phyloP scores from a whole-genome alignment of 2,113 vertebrate genomes.

The Hippocampus barbouri region DNA sequence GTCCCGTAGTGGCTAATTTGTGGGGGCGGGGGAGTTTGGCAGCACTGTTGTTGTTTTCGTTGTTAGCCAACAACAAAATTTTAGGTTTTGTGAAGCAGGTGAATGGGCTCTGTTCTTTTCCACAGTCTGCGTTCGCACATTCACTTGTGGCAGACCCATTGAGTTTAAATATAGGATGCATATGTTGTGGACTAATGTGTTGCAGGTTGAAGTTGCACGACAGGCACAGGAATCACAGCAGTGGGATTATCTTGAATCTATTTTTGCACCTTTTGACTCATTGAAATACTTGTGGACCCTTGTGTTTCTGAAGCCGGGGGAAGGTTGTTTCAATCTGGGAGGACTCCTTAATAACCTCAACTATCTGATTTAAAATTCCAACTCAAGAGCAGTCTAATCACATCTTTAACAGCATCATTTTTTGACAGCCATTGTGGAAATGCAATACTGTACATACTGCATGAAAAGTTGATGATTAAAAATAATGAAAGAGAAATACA shows the following conservation, averaged over 20 bases:
- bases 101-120: background rate
- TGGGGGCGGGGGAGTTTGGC: no score
- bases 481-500: no score
- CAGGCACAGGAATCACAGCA: constrained; percentile 52
- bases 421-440: background rate
- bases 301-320: constrained; percentile 17
- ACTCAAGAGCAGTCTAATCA: background rate
- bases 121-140: background rate
- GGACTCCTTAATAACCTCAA: background rate
- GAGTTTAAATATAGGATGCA: constrained; percentile 59
- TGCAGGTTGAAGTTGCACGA: constrained; percentile 28
- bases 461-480: no score
- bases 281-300: constrained; percentile 52
- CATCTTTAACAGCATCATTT: background rate
- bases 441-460: background rate
- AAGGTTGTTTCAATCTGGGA: background rate
- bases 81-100: background rate
- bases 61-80: background rate
- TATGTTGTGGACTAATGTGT: constrained; percentile 37
- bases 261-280: constrained; percentile 54
- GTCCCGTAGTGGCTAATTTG: background rate
- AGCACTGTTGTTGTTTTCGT: no score
- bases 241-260: constrained; percentile 67
- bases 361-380: background rate
- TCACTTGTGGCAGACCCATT: constrained; percentile 11